phyloP scores from a whole-genome alignment of 1,140 invertebrate species.

The Trichonephila clavipes region DNA sequence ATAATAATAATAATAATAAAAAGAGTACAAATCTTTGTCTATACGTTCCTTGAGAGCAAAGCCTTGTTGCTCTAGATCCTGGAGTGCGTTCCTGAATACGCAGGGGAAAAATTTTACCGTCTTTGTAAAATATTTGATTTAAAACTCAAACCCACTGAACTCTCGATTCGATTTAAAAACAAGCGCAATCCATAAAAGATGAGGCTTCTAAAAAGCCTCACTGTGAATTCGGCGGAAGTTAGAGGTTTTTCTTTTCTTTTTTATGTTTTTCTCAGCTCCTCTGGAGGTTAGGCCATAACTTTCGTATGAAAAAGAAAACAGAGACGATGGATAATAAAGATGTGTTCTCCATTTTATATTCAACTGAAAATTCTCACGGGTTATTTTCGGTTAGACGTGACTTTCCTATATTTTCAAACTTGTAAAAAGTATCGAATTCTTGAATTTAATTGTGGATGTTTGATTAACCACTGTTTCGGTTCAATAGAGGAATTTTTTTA shows the following conservation, averaged over 20 bases:
- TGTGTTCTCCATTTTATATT: too few species aligned
- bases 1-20: too few species aligned
- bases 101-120: not conserved
- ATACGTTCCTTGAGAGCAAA: too few species aligned
- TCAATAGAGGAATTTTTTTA: too few species aligned
- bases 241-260: not conserved
- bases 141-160: not conserved
- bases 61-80: too few species aligned
- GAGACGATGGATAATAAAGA: not conserved
- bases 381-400: too few species aligned
- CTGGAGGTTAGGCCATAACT: not conserved
- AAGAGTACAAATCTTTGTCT: too few species aligned
- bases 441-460: too few species aligned
- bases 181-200: slow-evolving; percentile 20
- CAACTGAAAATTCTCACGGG: too few species aligned
- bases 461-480: too few species aligned
- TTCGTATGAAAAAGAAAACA: not conserved
- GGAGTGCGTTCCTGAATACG: not conserved
- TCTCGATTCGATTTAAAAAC: slow-evolving; percentile 12
- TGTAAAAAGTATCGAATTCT: too few species aligned
- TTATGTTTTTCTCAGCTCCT: not conserved
- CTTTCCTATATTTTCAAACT: too few species aligned
- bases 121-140: slow-evolving; percentile 13
- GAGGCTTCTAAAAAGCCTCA: not conserved
- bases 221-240: not conserved